Base-by-base conservation (phyloP, 2,888 invertebrate species). In the Eupeodes latifasciatus region DNA sequence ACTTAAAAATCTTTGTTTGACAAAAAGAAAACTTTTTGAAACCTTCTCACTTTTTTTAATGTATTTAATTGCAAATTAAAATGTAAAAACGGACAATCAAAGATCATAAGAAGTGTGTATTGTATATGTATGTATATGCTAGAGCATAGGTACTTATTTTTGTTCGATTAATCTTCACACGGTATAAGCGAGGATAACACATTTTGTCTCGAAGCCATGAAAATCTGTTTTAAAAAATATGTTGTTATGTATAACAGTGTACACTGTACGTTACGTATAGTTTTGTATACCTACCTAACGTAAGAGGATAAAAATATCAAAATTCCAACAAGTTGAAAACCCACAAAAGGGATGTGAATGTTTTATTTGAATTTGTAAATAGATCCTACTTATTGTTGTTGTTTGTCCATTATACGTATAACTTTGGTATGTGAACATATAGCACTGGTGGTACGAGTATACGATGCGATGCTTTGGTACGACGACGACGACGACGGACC, bases 281-380 rank as follows among this genome's bases (percentile, higher is more conserved):
- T 1, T 27, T 27, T 27, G 27, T 27, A 27, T 27, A 78, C 55
- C 19, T 27, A 34, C 6, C 19, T 34, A 34, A 40, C 49, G 53
- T 83, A 81, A 84, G 74, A 85, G 80, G 81, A 85, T 88, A 89
- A 89, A 81, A 85, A 79, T 85, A 85, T 85, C 75, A 80, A 82
- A 85, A 85, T 82, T 79, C 85, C 85, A 89, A 85, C 85, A 89
- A 85, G 89, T 89, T 85, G 82, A 82, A 89, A 81, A 72, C 85
- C 85, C 89, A 79, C 82, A 82, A 82, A 82, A 89, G 76, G 79
- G 85, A 85, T 80, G 79, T 85, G 85, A 85, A 85, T 89, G 85
- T 89, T 85, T 85, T 89, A 89, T 89, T 85, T 89, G 89, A 88
- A 85, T 88, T 85, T 74, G 85, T 85, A 85, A 88, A 88, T 88